Evolutionary conservation across 2,113 vertebrate species (phyloP).

Genomic region (Muscicapa adusta): DNA sequence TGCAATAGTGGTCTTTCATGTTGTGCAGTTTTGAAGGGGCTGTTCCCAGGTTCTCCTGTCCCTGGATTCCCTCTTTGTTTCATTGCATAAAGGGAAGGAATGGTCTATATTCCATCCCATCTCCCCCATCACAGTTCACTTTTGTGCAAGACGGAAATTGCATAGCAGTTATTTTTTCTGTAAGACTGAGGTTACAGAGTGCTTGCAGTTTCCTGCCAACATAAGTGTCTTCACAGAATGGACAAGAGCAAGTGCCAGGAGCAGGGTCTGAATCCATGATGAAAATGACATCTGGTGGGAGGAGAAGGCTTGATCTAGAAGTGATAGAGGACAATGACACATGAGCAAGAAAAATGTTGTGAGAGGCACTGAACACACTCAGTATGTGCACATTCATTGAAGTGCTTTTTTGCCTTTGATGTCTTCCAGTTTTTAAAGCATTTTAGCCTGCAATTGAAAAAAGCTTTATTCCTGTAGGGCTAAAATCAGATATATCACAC

Average conservation of each 20-base stretch:
- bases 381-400: not conserved
- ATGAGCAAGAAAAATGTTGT: not conserved
- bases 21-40: not conserved
- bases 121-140: not conserved
- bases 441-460: not conserved
- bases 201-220: not conserved
- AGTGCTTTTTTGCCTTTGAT: not conserved
- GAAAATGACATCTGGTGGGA: not conserved
- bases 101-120: not conserved
- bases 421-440: not conserved
- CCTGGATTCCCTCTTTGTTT: not conserved
- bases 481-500: not conserved
- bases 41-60: not conserved
- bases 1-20: accelerated
- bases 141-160: not conserved
- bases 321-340: not conserved
- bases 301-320: not conserved
- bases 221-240: not conserved
- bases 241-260: not conserved
- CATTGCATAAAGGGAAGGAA: not conserved
- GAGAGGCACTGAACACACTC: not conserved
- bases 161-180: not conserved
- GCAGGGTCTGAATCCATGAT: not conserved
- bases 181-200: not conserved
- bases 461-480: not conserved